These are phyloP conservation scores for Phataginus tetradactyla DNA, from an alignment of 2,797 vertebrate species.

Conservation along the genomic window DNA sequence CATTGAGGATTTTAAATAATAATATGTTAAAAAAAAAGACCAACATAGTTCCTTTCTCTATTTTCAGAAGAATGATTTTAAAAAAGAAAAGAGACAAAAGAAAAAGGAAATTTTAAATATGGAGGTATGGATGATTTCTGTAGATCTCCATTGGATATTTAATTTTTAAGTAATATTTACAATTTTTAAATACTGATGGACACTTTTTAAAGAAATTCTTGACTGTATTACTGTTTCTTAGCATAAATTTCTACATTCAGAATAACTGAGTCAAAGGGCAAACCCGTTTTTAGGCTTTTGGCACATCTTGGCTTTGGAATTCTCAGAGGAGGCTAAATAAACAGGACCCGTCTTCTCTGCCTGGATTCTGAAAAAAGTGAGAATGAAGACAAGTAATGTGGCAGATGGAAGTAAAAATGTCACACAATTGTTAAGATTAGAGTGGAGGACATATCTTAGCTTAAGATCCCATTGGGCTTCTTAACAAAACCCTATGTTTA, in stretches of 20 bases:
- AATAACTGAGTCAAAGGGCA: neutral
- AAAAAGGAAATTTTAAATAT: neutral
- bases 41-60: slow-evolving; percentile 23
- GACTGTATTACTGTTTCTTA: neutral
- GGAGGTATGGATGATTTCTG: neutral
- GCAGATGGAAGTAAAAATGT: neutral
- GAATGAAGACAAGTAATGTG: slow-evolving; percentile 18
- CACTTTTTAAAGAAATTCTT: neutral
- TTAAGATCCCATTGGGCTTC: neutral
- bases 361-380: neutral
- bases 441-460: neutral
- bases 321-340: neutral
- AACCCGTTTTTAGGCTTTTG: neutral
- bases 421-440: neutral
- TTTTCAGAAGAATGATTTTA: neutral
- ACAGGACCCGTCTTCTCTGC: neutral
- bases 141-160: neutral
- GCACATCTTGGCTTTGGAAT: neutral
- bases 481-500: neutral
- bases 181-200: neutral
- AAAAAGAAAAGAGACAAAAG: neutral
- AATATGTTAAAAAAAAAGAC: slow-evolving; percentile 1
- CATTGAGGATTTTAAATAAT: slow-evolving; percentile 56
- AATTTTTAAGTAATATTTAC: neutral
- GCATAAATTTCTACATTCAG: neutral